Base-by-base conservation (phyloP, 2,113 vertebrate genomes). In the Lagopus leucura region DNA sequence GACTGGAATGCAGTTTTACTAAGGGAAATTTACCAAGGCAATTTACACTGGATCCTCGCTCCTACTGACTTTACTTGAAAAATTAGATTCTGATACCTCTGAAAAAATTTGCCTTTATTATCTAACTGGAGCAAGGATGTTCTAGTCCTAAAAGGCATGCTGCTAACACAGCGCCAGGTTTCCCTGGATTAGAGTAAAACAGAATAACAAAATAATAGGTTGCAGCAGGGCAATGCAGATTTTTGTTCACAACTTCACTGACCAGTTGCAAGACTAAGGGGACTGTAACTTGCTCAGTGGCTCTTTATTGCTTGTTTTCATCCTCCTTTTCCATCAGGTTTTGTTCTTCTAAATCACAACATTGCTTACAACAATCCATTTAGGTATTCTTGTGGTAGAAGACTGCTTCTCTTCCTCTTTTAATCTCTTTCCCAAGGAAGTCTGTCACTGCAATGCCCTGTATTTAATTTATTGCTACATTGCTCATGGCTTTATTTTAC, bases 11-110 rank as follows among this genome's bases (percentile, higher is more conserved):
- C 21, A 52, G 42, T 90, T 90, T 86, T 63, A 64, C 77, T 55
- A 34, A 55, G 22, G 55, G 17, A 77, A 71, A 67, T 47, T 67
- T 92, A 66, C 76, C 52, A 42, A 55, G 43, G 16, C 15, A 1
- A 60, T 93, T 86, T 57, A 55, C 25, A 71, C 66, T 65, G 61
- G 32, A 47, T 71, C 30, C 36, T 32, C 21, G 25, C 54, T 95
- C 42, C 22, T 80, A 36, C 22, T 77, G 60, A 83, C 52, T 84
- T 74, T 74, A 81, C 30, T 48, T 86, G 25, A 30, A 88, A 95
- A 95, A 74, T 77, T 58, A 88, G n/a, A 38, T 88, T 72, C 71
- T 86, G 16, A 9, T 81, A 1, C 34, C 74, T 88, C 54, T 67
- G 81, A 67, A 84, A 78, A 74, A 67, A 89, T 8, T 14, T 38